Evolutionary conservation across 2,113 vertebrate genomes (phyloP).

Genomic region (Triplophysa tibetana): DNA sequence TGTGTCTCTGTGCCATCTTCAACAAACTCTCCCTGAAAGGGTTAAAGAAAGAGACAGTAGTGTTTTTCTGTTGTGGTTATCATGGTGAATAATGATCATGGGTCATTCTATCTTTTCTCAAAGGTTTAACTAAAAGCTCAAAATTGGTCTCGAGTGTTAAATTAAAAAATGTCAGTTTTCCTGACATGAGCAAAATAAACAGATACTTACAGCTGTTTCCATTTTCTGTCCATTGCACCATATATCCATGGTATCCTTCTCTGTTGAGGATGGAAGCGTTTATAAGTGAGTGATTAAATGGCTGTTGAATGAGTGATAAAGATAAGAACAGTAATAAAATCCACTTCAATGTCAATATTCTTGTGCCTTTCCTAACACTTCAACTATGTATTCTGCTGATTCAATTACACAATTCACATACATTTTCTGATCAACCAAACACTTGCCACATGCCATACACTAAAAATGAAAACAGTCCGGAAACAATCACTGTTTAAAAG

Average conservation of each 20-base stretch:
- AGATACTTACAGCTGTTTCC: conserved; percentile 89
- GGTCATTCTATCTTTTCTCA: too few species aligned
- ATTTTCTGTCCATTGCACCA: conserved; percentile 96
- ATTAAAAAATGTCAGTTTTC: too few species aligned
- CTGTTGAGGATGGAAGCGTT: conserved; percentile 67
- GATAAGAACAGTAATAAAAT: conserved; percentile 7
- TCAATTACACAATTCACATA: not conserved
- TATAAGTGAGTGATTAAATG: conserved; percentile 9
- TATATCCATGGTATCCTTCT: conserved; percentile 98
- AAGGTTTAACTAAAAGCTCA: too few species aligned
- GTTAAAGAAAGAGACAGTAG: not conserved
- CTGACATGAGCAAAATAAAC: too few species aligned
- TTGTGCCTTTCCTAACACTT: not conserved
- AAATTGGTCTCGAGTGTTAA: not conserved
- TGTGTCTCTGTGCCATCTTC: conserved; percentile 98
- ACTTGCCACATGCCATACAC: too few species aligned
- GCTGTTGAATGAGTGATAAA: not conserved
- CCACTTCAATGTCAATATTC: not conserved
- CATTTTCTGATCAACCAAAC: too few species aligned
- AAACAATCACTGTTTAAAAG: not conserved
- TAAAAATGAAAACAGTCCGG: too few species aligned
- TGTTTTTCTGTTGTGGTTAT: not conserved
- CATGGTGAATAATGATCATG: not conserved
- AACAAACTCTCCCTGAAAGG: conserved; percentile 93
- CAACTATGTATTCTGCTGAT: not conserved